Evolutionary conservation across 2,888 invertebrate species (phyloP), one percentile per base, ranked within the genome.

Genomic region (Graphium colonna): DNA sequence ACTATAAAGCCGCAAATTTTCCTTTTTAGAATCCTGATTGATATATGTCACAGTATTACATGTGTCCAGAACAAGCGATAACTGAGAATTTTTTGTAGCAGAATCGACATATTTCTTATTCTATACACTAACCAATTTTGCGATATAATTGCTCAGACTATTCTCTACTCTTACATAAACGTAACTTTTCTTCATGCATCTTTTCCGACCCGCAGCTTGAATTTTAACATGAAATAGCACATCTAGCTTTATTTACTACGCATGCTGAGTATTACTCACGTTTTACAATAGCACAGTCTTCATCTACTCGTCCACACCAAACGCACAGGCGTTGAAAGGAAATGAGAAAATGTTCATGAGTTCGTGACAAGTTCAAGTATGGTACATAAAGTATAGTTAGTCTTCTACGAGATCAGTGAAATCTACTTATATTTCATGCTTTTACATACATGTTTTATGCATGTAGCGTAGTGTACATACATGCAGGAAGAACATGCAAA

Each of bases 181-280:
- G n/a, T n/a, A n/a, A n/a, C n/a, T n/a, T n/a, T n/a, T n/a, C n/a
- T n/a, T n/a, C n/a, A n/a, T n/a, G n/a, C n/a, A n/a, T n/a, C n/a
- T n/a, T 21, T 21, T 5, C 21, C 21, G 5, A 5, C 21, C 3
- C 21, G 5, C 21, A 21, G 2, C 2, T 21, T 3, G 3, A 5
- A 21, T 2, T 21, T 21, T 21, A 31, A 31, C 31, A 31, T 31
- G 8, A 31, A 1, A 31, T 15, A 10, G 39, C 39, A 39, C 12
- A 10, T 3, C 31, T 31, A 31, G 33, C 8, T 26, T 9, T 7
- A 16, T 7, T 17, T 40, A 15, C 31, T 33, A 36, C 13, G n/a
- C 75, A 73, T 75, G 74, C 73, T 61, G 65, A 69, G 69, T 21
- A 36, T 69, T 84, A 85, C 86, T 86, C 62, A 86, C 86, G 72